Conservation (phyloP, 2,113 vertebrate genomes). For the Ascaphus truei region DNA sequence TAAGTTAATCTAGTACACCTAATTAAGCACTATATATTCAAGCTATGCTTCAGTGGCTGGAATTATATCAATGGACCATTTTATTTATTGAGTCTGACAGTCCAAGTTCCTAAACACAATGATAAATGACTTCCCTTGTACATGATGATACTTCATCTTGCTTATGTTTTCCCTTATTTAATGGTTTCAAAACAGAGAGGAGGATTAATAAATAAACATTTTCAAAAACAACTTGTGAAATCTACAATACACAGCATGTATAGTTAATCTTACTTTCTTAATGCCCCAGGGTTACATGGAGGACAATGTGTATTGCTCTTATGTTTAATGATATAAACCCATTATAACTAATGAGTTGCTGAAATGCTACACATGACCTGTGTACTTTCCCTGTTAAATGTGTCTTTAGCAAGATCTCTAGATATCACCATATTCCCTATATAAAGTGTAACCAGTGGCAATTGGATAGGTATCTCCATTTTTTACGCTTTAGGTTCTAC, state of each 20-base stretch:
- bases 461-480: too few relatives aligned
- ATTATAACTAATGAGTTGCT: not conserved
- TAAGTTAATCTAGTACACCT: conserved; percentile 54
- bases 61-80: conserved; percentile 50
- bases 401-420: too few relatives aligned
- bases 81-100: conserved; percentile 58
- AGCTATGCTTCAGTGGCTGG: conserved; percentile 47
- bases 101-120: conserved; percentile 55
- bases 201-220: conserved; percentile 36
- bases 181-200: conserved; percentile 41
- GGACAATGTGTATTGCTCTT: not conserved
- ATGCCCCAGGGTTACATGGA: not conserved
- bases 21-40: conserved; percentile 58
- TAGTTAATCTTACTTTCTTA: not conserved
- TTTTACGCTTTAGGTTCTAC: too few relatives aligned
- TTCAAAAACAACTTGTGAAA: not conserved
- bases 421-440: too few relatives aligned
- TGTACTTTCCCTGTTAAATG: too few relatives aligned
- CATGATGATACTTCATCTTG: conserved; percentile 57
- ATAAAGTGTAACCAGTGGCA: too few relatives aligned
- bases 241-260: not conserved
- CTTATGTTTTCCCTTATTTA: conserved; percentile 45
- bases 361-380: not conserved
- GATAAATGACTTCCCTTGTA: conserved; percentile 57
- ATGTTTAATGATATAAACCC: not conserved